Percentiles rank a stretch among this genome's conserved stretches.
These are phyloP conservation scores for Nylanderia fulva DNA, from an alignment of 1,140 invertebrate genomes.

Conservation along the genomic window DNA sequence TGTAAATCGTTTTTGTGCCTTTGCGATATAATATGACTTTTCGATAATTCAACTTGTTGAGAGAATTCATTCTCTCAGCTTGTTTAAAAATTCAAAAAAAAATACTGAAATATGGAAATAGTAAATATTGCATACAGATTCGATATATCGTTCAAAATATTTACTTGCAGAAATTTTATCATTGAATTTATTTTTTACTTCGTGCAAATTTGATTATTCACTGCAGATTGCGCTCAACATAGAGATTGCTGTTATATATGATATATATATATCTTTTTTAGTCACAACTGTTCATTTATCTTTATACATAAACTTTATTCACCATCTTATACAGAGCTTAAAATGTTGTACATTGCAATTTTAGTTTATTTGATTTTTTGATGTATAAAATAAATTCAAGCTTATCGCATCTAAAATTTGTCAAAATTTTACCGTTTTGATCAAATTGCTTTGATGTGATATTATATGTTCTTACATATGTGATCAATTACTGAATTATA, in stretches of 20 bases:
- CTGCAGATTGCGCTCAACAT: neutral
- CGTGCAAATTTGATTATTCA: constrained; percentile 25
- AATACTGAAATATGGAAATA: constrained; percentile 47
- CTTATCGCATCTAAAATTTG: constrained; percentile 65
- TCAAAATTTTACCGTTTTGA: constrained; percentile 61
- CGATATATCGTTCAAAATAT: constrained; percentile 21
- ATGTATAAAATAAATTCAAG: constrained; percentile 32
- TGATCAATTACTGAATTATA: constrained; percentile 38
- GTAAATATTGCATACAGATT: constrained; percentile 31
- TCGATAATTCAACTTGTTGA: constrained; percentile 26
- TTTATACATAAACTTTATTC: constrained; percentile 2
- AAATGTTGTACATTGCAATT: neutral
- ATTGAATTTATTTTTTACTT: constrained; percentile 36
- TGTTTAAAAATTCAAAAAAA: constrained; percentile 30
- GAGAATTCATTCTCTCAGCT: constrained; percentile 8
- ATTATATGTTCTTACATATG: constrained; percentile 51
- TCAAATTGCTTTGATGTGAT: constrained; percentile 24
- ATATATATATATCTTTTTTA: constrained; percentile 20
- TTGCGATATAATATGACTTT: constrained; percentile 37
- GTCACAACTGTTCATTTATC: neutral
- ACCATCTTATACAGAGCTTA: neutral
- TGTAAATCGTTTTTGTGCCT: constrained; percentile 9
- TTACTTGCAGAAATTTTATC: constrained; percentile 50
- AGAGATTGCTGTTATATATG: neutral
- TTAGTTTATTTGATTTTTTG: neutral